Evolutionary conservation across 2,888 invertebrate species (phyloP).

Genomic region (Chymomyza fuscimana): DNA sequence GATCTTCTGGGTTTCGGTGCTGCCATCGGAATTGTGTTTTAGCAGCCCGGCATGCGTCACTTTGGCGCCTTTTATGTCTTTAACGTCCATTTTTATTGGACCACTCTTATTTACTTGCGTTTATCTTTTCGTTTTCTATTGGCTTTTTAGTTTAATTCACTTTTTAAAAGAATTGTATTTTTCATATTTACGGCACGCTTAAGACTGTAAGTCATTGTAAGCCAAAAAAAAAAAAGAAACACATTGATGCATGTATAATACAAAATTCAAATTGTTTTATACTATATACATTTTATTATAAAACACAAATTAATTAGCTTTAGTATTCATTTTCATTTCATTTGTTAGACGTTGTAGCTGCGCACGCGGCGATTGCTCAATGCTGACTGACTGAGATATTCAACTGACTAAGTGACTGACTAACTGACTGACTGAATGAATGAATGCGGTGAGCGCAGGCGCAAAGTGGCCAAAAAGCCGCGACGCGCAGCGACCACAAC

Average conservation of each 20-base stretch:
- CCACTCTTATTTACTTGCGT: constrained; percentile 11
- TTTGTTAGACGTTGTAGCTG: constrained; percentile 26
- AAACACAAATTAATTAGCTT: constrained; percentile 14
- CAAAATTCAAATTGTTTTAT: constrained; percentile 22
- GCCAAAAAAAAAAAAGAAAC: constrained; percentile 6
- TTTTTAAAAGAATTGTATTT: constrained; percentile 1
- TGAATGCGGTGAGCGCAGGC: not conserved
- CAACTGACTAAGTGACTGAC: too few relatives aligned
- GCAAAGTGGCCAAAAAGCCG: not conserved
- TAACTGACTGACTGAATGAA: too few relatives aligned
- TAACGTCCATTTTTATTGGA: constrained; percentile 76
- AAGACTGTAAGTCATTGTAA: constrained; percentile 7
- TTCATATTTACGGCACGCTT: not conserved
- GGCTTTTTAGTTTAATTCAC: constrained; percentile 19
- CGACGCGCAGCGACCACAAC: constrained; percentile 47
- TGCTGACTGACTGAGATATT: constrained; percentile 26
- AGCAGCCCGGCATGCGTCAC: constrained; percentile 82
- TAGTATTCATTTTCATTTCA: constrained; percentile 34
- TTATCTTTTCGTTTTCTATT: constrained; percentile 23
- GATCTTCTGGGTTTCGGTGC: constrained; percentile 82
- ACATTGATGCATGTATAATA: not conserved
- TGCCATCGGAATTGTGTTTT: constrained; percentile 83
- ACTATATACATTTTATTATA: not conserved
- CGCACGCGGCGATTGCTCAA: constrained; percentile 71
- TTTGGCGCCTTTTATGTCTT: constrained; percentile 81